Evolutionary conservation across 2,888 invertebrate species (phyloP), one percentile per base, ranked within the genome.

Genomic region (Taphrorychus bicolor): DNA sequence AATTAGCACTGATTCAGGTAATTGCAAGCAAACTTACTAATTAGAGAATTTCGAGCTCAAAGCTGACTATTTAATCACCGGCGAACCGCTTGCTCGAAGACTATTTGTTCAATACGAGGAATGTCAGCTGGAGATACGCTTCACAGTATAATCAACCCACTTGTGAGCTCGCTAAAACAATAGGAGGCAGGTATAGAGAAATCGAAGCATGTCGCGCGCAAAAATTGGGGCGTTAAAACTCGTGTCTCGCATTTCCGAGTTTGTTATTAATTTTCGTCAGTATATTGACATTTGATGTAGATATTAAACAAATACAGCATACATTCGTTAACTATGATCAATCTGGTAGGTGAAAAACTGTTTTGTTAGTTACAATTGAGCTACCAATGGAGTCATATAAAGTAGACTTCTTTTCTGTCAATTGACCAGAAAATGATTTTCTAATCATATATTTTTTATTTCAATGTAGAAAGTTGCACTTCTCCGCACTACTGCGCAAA

Each of bases 21-120:
- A 61, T 61, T 54, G 61, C 45, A 40, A 61, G 45, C 54, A 61
- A 61, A 61, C 53, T 61, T 16, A 22, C 61, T 54, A 61, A 61
- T 61, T 61, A 61, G 54, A 61, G 5, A 60, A 41, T 52, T 52
- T 60, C 1, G 32, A 60, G 52, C 23, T 32, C 17, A 40, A 52
- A 60, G 45, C n/a, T 17, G 21, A 18, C 16, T 61, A 54, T 61
- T 53, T 21, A 54, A 61, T 61, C 54, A 53, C 5, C 19, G 54
- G 32, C 32, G 14, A 24, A 3, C 9, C 32, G 11, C 32, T 54
- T 16, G 54, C 9, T 54, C 16, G 32, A 54, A 54, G 17, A 24
- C 9, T 22, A 24, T 54, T 22, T 54, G 54, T 54, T 24, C 52
- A 21, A 51, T 7, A 51, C 19, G 19, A 18, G 19, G 52, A 51